Percentiles rank a stretch among this genome's conserved stretches.
Conservation (phyloP, 2,888 invertebrate genomes). For the Dendrolimus pini region DNA sequence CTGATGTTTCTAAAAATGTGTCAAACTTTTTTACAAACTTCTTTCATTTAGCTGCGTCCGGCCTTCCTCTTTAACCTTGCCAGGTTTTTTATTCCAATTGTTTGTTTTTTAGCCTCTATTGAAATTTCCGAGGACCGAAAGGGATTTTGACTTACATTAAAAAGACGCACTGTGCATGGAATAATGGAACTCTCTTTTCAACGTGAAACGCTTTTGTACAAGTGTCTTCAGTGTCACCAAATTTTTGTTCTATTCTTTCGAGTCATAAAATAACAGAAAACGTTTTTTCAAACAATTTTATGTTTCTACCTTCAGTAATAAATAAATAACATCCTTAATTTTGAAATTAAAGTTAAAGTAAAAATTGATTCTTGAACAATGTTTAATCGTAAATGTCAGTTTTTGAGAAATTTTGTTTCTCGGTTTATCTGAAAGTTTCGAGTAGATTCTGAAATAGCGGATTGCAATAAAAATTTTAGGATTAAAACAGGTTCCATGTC, state of each 20-base stretch:
- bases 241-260: neutral
- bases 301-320: too few relatives aligned
- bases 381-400: too few relatives aligned
- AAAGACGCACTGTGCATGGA: slow-evolving; percentile 41
- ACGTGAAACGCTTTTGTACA: slow-evolving; percentile 28
- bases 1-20: slow-evolving; percentile 76
- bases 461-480: too few relatives aligned
- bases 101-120: slow-evolving; percentile 70
- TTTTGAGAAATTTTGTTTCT: too few relatives aligned
- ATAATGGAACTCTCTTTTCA: slow-evolving; percentile 51
- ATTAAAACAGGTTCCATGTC: too few relatives aligned
- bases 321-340: too few relatives aligned
- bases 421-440: too few relatives aligned
- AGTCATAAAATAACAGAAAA: neutral
- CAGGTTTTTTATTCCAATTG: slow-evolving; percentile 61
- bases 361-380: too few relatives aligned
- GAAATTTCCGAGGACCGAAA: slow-evolving; percentile 56
- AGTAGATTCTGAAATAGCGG: too few relatives aligned
- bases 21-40: slow-evolving; percentile 74
- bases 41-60: slow-evolving; percentile 71
- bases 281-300: too few relatives aligned
- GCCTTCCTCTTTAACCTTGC: slow-evolving; percentile 66
- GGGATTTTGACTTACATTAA: slow-evolving; percentile 53
- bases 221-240: neutral
- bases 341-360: too few relatives aligned